Evolutionary conservation across 2,113 vertebrate species (phyloP), one percentile per base, ranked within the genome.

Genomic region (Fulmarus glacialis): DNA sequence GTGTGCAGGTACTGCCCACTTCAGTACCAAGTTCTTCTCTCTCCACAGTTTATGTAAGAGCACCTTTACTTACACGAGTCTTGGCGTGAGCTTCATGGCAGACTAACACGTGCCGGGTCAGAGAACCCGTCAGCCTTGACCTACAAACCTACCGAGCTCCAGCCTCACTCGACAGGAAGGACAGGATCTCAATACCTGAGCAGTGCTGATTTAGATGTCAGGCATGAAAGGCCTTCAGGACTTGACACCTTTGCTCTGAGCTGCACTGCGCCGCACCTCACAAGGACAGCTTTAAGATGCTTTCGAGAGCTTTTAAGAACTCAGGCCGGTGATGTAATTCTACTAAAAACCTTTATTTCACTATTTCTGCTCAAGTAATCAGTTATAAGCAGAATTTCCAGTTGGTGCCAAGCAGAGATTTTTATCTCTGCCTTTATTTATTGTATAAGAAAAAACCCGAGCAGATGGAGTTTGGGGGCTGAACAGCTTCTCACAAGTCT

Each of bases 401-500:
- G 75, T 22, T n/a, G 63, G 59, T 83, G 92, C 88, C 94, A 97
- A 95, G 90, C 95, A 91, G 73, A 87, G 86, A 84, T 79, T 88
- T 91, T 89, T 90, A 58, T 87, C 74, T 93, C 89, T 95, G 93
- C 93, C 91, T 96, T 87, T 95, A 89, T 92, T 92, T 95, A 94
- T 91, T 30, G 34, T 32, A 34, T 8, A 83, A 79, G 60, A 36
- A 78, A 72, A 90, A 87, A 52, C 15, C 71, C 89, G 95, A 91
- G 78, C 95, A 95, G 97, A 95, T 95, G 93, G 96, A 95, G 94
- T 85, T 79, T 79, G 82, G 93, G 83, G 93, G 93, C 91, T 95
- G 97, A 97, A 48, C 83, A 94, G 94, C 93, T 96, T 62, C 91
- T 91, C 64, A 53, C 90, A 85, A 92, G 87, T 64, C 85, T 70